Percentiles rank a stretch among this genome's conserved stretches.
Evolutionary conservation across 1,140 invertebrate genomes (phyloP).

Genomic region (Brachionus rotundiformis): DNA sequence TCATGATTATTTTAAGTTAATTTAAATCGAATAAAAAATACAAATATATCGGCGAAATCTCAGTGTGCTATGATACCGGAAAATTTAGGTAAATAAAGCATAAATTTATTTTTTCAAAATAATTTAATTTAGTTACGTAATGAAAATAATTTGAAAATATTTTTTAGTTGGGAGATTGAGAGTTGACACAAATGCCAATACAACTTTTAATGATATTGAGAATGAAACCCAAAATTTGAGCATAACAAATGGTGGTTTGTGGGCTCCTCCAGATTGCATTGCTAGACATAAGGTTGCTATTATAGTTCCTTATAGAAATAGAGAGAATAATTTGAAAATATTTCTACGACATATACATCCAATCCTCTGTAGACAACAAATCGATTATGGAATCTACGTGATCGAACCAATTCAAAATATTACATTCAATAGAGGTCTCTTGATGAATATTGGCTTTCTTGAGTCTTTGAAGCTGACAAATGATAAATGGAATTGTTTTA

Average conservation of each 20-base stretch:
- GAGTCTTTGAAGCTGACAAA: constrained; percentile 77
- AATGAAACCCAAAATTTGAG: not conserved
- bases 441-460: constrained; percentile 89
- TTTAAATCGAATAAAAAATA: not conserved
- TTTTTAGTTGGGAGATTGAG: constrained; percentile 10
- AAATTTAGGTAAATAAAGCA: not conserved
- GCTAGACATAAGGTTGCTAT: constrained; percentile 66
- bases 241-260: constrained; percentile 61
- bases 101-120: not conserved
- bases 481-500: constrained; percentile 77
- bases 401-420: constrained; percentile 55
- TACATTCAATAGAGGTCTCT: constrained; percentile 83
- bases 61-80: constrained; percentile 1
- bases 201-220: not conserved
- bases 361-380: constrained; percentile 56
- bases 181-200: not conserved
- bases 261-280: constrained; percentile 73
- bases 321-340: constrained; percentile 56
- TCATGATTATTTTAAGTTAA: not conserved
- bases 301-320: constrained; percentile 55
- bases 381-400: constrained; percentile 58
- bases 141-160: no score
- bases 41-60: not conserved
- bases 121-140: not conserved
- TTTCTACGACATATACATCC: constrained; percentile 57